Conservation (phyloP, 2,888 invertebrate species). For the Oxycera nigricornis region DNA sequence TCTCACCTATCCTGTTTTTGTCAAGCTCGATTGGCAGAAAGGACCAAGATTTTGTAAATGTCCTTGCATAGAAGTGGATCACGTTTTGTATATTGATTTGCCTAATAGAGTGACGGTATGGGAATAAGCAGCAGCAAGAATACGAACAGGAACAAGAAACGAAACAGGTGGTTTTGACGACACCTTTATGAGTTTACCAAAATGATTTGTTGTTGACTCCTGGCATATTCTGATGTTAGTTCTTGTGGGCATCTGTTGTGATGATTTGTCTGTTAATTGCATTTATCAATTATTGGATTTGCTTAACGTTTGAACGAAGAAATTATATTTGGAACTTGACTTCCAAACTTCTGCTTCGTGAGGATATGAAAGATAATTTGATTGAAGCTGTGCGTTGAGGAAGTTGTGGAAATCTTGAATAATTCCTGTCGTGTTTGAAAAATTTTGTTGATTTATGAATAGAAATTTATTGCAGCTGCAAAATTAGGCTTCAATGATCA, state of each 20-base stretch:
- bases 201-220: constrained; percentile 17
- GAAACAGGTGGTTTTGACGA: constrained; percentile 33
- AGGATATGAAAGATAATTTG: background rate
- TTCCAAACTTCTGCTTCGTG: no score
- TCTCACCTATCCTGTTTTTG: background rate
- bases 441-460: no score
- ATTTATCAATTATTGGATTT: constrained; percentile 14
- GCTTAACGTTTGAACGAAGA: no score
- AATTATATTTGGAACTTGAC: background rate
- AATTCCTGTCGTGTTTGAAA: no score
- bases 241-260: background rate
- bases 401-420: background rate
- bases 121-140: no score
- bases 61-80: background rate
- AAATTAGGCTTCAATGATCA: no score
- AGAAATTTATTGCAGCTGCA: no score
- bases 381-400: background rate
- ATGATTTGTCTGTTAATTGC: constrained; percentile 13
- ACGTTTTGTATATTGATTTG: constrained; percentile 30
- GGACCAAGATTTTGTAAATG: no score
- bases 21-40: no score
- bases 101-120: background rate
- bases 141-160: no score
- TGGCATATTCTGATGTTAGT: background rate
- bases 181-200: constrained; percentile 26